Percentiles rank a stretch among this genome's conserved stretches.
phyloP scores from a whole-genome alignment of 2,888 invertebrate species.

The Lasius platythorax region DNA sequence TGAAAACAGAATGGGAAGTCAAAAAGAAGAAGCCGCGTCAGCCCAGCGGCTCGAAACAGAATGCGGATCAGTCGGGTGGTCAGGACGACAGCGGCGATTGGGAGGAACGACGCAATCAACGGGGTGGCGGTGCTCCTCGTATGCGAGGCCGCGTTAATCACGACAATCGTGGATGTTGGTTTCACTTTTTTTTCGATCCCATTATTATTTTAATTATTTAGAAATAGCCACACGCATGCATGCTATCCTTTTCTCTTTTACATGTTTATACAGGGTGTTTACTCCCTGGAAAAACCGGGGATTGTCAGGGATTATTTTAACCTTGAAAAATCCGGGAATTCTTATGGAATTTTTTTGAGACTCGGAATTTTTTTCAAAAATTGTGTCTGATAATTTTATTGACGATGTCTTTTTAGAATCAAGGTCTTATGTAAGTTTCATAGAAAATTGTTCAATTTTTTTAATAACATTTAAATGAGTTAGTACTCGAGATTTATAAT shows the following conservation, averaged over 20 bases:
- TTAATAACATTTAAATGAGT: too few relatives aligned
- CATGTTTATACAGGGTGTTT: background rate
- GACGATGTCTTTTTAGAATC: too few relatives aligned
- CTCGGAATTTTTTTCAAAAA: too few relatives aligned
- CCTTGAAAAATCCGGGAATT: too few relatives aligned
- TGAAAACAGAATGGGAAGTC: conserved; percentile 94
- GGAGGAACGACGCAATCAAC: conserved; percentile 85
- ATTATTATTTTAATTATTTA: background rate
- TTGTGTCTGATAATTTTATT: too few relatives aligned
- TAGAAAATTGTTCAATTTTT: too few relatives aligned
- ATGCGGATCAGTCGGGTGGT: conserved; percentile 84
- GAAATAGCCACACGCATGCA: background rate
- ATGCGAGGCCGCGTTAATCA: conserved; percentile 86
- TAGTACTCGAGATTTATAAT: too few relatives aligned
- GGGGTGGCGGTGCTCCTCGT: conserved; percentile 85
- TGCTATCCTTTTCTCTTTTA: background rate
- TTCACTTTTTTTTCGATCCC: background rate
- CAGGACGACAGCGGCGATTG: conserved; percentile 86
- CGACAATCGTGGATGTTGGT: conserved; percentile 88
- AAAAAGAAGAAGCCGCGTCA: conserved; percentile 95
- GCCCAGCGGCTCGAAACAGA: conserved; percentile 86
- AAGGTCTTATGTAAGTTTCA: too few relatives aligned
- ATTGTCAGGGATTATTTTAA: too few relatives aligned
- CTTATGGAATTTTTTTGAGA: too few relatives aligned
- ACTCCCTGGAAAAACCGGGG: too few relatives aligned